Evolutionary conservation across 2,797 vertebrate species (phyloP).

Genomic region (Platalea minor): DNA sequence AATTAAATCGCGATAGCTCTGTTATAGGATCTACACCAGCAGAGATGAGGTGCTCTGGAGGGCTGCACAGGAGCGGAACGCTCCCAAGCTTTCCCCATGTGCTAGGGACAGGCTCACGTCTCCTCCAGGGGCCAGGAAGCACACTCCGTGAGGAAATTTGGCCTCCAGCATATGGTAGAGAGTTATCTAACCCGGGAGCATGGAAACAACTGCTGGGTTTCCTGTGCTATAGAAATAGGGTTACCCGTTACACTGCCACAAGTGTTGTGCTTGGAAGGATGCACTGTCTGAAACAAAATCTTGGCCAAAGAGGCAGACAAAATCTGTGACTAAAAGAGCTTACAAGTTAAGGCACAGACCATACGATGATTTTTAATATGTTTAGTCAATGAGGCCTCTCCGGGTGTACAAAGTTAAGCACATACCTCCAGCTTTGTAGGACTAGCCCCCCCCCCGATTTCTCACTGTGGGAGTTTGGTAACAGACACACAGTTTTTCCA

Average conservation of each 20-base stretch:
- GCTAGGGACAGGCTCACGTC: background rate
- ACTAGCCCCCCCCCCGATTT: background rate
- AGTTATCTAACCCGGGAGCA: background rate
- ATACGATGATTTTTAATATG: background rate
- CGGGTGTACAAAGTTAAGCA: background rate
- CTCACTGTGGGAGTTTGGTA: slow-evolving; percentile 2
- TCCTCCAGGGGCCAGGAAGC: background rate
- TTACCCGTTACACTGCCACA: slow-evolving; percentile 29
- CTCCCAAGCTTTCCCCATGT: background rate
- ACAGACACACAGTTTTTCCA: background rate
- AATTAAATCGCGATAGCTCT: background rate
- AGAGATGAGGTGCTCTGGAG: background rate
- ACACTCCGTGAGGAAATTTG: background rate
- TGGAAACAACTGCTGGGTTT: slow-evolving; percentile 36
- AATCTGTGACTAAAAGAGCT: slow-evolving; percentile 29
- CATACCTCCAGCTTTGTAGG: background rate
- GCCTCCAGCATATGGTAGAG: background rate
- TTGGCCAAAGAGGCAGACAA: slow-evolving; percentile 53
- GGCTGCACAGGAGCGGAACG: background rate
- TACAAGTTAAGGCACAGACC: slow-evolving; percentile 43
- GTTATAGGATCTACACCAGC: background rate
- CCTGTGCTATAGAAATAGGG: slow-evolving; percentile 33
- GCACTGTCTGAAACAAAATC: slow-evolving; percentile 50
- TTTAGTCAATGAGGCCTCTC: slow-evolving; percentile 27
- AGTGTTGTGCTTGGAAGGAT: slow-evolving; percentile 58